phyloP scores from a whole-genome alignment of 1,140 invertebrate species.

The Vanessa tameamea region DNA sequence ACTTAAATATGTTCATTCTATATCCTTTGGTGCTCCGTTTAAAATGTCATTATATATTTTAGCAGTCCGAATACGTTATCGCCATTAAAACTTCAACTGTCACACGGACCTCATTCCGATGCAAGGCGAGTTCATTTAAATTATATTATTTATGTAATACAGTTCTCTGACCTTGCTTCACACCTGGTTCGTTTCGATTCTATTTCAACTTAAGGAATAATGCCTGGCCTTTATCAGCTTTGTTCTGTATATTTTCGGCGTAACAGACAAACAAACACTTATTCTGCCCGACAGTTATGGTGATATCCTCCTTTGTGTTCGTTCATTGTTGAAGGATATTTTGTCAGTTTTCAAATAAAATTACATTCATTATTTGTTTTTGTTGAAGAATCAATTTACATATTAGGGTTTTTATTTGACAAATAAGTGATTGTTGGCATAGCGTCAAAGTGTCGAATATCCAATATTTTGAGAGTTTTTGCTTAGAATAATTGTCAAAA shows the following conservation, averaged over 20 bases:
- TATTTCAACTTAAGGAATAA: slow-evolving; percentile 20
- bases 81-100: not conserved
- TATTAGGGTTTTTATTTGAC: too few species aligned
- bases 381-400: too few species aligned
- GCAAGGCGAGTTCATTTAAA: slow-evolving; percentile 9
- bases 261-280: not conserved
- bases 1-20: too few species aligned
- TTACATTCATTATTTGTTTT: not conserved
- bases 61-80: not conserved
- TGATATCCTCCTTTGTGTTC: not conserved
- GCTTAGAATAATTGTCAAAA: too few species aligned
- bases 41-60: not conserved
- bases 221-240: slow-evolving; percentile 9
- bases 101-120: not conserved
- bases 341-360: not conserved
- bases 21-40: too few species aligned
- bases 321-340: not conserved
- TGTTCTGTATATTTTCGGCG: not conserved
- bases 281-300: not conserved
- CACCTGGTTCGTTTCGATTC: slow-evolving; percentile 18
- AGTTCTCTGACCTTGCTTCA: slow-evolving; percentile 26
- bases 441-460: too few species aligned
- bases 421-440: too few species aligned
- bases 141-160: slow-evolving; percentile 27
- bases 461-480: too few species aligned